A percentile compares a stretch with the other conserved stretches of the same genome.
Evolutionary conservation across 2,113 vertebrate genomes (phyloP).

Genomic region (Entelurus aequoreus): DNA sequence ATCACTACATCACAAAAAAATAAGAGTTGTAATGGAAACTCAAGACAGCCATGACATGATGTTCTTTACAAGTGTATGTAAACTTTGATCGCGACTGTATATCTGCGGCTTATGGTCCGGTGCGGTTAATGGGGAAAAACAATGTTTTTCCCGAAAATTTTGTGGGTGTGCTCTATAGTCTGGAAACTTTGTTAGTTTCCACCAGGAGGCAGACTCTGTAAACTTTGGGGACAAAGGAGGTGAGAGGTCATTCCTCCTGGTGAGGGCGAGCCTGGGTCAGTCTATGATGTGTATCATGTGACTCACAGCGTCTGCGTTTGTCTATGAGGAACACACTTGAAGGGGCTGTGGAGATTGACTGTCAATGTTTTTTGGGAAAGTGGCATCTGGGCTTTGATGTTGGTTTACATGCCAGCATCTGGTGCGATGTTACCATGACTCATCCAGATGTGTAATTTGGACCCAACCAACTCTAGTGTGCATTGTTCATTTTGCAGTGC

Average conservation of each 20-base stretch:
- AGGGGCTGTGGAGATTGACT: constrained; percentile 14
- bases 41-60: no score
- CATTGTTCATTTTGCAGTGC: constrained; percentile 3
- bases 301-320: constrained; percentile 15
- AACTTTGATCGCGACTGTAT: no score
- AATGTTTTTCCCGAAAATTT: no score
- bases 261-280: constrained; percentile 52
- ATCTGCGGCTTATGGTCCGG: no score
- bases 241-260: constrained; percentile 46
- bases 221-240: constrained; percentile 33
- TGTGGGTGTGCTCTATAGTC: no score
- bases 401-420: constrained; percentile 59
- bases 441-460: constrained; percentile 62
- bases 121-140: no score
- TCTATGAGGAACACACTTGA: constrained; percentile 2
- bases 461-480: constrained; percentile 16
- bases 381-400: constrained; percentile 37
- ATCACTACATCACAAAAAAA: no score
- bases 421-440: constrained; percentile 41
- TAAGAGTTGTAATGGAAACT: no score
- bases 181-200: neutral
- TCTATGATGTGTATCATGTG: constrained; percentile 34
- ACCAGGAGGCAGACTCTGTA: constrained; percentile 1
- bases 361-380: constrained; percentile 32
- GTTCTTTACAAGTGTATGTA: no score